phyloP scores from a whole-genome alignment of 2,113 vertebrate genomes.

The Pygathrix nemaeus region DNA sequence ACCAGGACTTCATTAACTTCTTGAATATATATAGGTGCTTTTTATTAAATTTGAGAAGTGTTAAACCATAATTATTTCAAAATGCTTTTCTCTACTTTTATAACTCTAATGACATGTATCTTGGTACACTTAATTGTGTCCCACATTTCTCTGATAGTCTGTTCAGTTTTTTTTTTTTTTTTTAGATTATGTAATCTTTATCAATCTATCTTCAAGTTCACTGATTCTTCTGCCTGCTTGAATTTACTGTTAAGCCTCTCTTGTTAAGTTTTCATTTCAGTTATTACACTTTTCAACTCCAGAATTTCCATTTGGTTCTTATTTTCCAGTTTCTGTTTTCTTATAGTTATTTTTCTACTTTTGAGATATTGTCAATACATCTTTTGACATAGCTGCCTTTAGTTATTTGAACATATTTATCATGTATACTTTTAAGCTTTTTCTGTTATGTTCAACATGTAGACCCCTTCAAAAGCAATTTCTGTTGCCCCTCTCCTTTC shows the following conservation, averaged over 20 bases:
- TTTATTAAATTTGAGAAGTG: not conserved
- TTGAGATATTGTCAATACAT: not conserved
- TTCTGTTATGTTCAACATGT: not conserved
- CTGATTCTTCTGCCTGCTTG: not conserved
- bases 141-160: not conserved
- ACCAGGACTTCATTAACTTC: not conserved
- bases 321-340: not conserved
- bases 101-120: not conserved
- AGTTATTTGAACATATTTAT: not conserved
- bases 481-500: not conserved
- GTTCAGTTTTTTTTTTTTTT: not conserved
- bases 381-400: not conserved
- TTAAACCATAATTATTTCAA: not conserved
- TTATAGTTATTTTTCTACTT: not conserved
- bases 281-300: not conserved
- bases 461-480: not conserved
- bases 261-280: not conserved
- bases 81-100: not conserved
- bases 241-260: not conserved
- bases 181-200: not conserved
- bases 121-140: not conserved
- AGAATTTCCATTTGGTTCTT: not conserved
- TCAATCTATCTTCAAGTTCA: not conserved
- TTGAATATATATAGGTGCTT: not conserved
- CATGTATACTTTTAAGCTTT: not conserved